Conservation (phyloP, 2,797 vertebrate genomes). For the Rhinichthys osculus region DNA sequence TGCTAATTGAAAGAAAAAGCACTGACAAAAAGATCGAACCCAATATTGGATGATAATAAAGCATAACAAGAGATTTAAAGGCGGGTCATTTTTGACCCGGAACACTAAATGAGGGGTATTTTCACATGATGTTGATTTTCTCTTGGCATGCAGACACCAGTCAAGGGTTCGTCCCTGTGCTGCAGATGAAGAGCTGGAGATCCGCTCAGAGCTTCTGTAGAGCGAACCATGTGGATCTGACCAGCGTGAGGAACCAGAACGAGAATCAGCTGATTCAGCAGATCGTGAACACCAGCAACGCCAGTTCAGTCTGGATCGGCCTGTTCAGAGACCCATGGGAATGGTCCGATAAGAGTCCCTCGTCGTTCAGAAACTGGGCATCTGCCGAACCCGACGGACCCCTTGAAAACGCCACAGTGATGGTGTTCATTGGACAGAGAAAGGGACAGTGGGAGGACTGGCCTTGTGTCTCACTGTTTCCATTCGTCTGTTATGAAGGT, state of each 20-base stretch:
- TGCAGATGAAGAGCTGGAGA: background rate
- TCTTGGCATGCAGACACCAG: background rate
- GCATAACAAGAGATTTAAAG: background rate
- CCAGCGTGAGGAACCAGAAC: background rate
- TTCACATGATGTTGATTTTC: background rate
- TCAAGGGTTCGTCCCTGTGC: background rate
- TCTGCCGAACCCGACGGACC: background rate
- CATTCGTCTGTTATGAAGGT: background rate
- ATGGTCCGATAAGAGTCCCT: background rate
- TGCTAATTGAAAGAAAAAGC: background rate
- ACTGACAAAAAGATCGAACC: background rate
- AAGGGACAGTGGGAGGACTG: background rate
- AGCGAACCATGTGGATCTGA: background rate
- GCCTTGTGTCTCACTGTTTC: background rate
- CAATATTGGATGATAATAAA: background rate
- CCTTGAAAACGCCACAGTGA: background rate
- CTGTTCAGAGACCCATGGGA: slow-evolving; percentile 11
- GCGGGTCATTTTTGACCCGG: background rate
- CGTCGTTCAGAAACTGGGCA: background rate
- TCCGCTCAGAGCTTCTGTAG: background rate
- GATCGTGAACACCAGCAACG: background rate
- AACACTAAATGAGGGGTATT: background rate
- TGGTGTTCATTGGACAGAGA: background rate
- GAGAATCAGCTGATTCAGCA: background rate
- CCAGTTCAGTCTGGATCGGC: background rate